These are phyloP conservation scores for Adoxophyes honmai DNA, from an alignment of 1,140 invertebrate species.

Conservation along the genomic window DNA sequence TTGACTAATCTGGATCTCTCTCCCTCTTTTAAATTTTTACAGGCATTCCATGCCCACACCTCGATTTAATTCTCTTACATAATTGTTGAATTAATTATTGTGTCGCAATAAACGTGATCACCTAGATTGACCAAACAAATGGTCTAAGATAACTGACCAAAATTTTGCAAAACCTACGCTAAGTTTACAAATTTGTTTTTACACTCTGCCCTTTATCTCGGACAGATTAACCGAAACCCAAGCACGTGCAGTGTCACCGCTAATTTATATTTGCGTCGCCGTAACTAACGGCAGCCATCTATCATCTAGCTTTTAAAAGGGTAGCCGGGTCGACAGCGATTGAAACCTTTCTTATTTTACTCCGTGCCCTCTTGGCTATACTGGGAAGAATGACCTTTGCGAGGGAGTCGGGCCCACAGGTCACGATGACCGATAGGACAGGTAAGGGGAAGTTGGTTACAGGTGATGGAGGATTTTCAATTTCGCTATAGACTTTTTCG, in stretches of 20 bases:
- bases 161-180: too few species aligned
- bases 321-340: conserved; percentile 60
- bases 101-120: too few species aligned
- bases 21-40: too few species aligned
- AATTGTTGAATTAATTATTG: too few species aligned
- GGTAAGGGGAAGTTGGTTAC: conserved; percentile 18
- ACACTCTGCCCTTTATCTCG: too few species aligned
- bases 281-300: conserved; percentile 52
- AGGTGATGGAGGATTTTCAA: conserved; percentile 15
- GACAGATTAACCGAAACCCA: not conserved
- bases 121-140: too few species aligned
- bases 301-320: conserved; percentile 67
- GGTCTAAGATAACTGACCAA: too few species aligned
- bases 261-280: conserved; percentile 30
- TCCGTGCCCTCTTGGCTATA: conserved; percentile 50
- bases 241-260: conserved; percentile 12
- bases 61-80: too few species aligned
- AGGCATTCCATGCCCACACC: too few species aligned
- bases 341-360: conserved; percentile 65
- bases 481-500: conserved; percentile 14
- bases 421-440: conserved; percentile 59
- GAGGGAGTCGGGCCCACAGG: conserved; percentile 33
- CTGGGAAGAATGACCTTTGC: conserved; percentile 46
- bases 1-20: too few species aligned
- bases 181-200: too few species aligned